Percentiles rank a stretch among this genome's conserved stretches.
Evolutionary conservation across 2,797 vertebrate species (phyloP).

Genomic region (Labroides dimidiatus): DNA sequence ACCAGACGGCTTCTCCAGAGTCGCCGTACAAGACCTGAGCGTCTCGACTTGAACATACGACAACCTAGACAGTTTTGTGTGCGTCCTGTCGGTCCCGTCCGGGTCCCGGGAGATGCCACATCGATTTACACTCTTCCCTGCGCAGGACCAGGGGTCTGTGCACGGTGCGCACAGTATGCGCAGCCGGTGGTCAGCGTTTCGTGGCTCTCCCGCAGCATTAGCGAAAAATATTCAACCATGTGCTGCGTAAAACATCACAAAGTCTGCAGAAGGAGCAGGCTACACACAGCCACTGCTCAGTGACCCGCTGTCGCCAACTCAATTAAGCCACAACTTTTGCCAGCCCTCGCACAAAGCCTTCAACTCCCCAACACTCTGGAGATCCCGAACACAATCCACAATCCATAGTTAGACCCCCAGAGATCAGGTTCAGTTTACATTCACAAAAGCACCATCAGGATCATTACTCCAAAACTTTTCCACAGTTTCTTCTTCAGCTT

Average conservation of each 20-base stretch:
- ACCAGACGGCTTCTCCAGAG: slow-evolving; percentile 98
- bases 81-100: slow-evolving; percentile 81
- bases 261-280: slow-evolving; percentile 45
- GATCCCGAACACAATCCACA: slow-evolving; percentile 47
- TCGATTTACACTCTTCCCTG: slow-evolving; percentile 74
- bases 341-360: slow-evolving; percentile 38
- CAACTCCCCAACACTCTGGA: slow-evolving; percentile 51
- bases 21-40: slow-evolving; percentile 97
- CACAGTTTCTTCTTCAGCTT: slow-evolving; percentile 49
- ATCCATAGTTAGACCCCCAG: slow-evolving; percentile 55
- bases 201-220: slow-evolving; percentile 80
- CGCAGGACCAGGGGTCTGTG: slow-evolving; percentile 70
- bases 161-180: slow-evolving; percentile 80
- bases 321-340: slow-evolving; percentile 67
- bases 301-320: slow-evolving; percentile 67
- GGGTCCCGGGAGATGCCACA: slow-evolving; percentile 78
- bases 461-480: slow-evolving; percentile 48
- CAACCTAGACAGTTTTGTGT: slow-evolving; percentile 84
- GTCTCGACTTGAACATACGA: slow-evolving; percentile 99
- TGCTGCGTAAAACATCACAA: slow-evolving; percentile 67
- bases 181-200: slow-evolving; percentile 77
- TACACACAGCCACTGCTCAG: slow-evolving; percentile 53
- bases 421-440: slow-evolving; percentile 27
- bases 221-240: slow-evolving; percentile 63
- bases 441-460: slow-evolving; percentile 25